These are phyloP conservation scores for Pipistrellus pipistrellus DNA, from an alignment of 2,797 vertebrate genomes.

Conservation along the genomic window DNA sequence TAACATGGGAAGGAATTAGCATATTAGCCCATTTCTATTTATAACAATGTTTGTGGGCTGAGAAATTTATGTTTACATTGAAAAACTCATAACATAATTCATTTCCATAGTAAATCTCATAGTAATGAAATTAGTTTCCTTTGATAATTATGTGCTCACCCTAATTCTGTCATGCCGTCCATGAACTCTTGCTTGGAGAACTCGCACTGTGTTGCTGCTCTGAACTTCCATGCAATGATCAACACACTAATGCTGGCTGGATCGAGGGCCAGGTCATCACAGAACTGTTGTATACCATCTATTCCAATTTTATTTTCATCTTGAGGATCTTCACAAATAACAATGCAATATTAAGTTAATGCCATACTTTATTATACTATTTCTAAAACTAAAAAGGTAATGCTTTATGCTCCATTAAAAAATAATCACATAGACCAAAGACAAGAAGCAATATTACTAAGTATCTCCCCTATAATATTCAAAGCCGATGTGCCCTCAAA, in stretches of 20 bases:
- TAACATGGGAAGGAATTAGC: neutral
- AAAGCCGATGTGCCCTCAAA: constrained; percentile 1
- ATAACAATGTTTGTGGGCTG: neutral
- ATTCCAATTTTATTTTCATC: constrained; percentile 99
- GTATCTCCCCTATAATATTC: constrained; percentile 1
- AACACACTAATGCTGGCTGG: constrained; percentile 98
- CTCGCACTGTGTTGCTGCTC: constrained; percentile 97
- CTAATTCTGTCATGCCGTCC: constrained; percentile 97
- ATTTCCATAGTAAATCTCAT: neutral
- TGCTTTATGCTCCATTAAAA: constrained; percentile 6
- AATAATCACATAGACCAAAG: constrained; percentile 40
- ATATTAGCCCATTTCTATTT: constrained; percentile 27
- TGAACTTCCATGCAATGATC: constrained; percentile 99
- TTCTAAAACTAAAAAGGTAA: constrained; percentile 49
- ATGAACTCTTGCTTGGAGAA: constrained; percentile 98
- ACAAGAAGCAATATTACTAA: neutral
- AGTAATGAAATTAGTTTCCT: neutral
- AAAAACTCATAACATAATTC: constrained; percentile 14
- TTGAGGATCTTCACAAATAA: constrained; percentile 94
- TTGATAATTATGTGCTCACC: constrained; percentile 89
- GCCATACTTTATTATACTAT: constrained; percentile 31
- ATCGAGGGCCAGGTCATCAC: constrained; percentile 96
- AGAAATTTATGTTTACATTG: constrained; percentile 14
- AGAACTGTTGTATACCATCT: constrained; percentile 98
- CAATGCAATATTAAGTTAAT: constrained; percentile 60